These are phyloP conservation scores for Holotrichia oblita DNA, from an alignment of 1,140 invertebrate genomes.

Conservation along the genomic window DNA sequence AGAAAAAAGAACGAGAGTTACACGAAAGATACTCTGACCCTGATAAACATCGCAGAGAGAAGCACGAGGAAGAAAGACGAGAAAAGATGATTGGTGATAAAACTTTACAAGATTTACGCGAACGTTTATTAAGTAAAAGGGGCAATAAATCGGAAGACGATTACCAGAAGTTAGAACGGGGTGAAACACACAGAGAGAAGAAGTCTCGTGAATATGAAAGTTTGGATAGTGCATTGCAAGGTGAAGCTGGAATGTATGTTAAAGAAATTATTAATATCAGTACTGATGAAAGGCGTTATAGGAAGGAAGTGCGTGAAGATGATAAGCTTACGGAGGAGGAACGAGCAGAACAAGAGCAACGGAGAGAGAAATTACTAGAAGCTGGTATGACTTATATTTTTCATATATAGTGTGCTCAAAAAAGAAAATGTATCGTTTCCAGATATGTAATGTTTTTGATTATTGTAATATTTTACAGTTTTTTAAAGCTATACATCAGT, in stretches of 20 bases:
- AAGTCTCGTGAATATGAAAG: slow-evolving; percentile 57
- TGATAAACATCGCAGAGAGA: slow-evolving; percentile 63
- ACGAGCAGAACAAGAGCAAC: slow-evolving; percentile 67
- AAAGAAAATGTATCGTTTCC: too few relatives aligned
- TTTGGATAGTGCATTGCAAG: slow-evolving; percentile 59
- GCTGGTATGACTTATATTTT: slow-evolving; percentile 61
- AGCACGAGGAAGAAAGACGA: slow-evolving; percentile 69
- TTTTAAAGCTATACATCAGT: too few relatives aligned
- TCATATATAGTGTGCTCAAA: too few relatives aligned
- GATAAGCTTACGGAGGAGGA: slow-evolving; percentile 61
- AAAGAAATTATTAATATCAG: slow-evolving; percentile 63
- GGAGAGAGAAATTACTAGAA: slow-evolving; percentile 70
- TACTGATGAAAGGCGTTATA: slow-evolving; percentile 59
- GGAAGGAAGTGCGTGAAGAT: slow-evolving; percentile 62
- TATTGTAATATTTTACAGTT: neutral
- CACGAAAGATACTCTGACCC: slow-evolving; percentile 55
- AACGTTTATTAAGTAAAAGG: slow-evolving; percentile 72
- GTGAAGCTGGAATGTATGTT: slow-evolving; percentile 64
- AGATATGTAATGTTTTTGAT: neutral
- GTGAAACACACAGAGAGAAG: slow-evolving; percentile 62
- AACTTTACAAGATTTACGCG: slow-evolving; percentile 78
- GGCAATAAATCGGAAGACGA: slow-evolving; percentile 64
- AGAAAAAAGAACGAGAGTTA: slow-evolving; percentile 59
- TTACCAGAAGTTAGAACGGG: slow-evolving; percentile 64
- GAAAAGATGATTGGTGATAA: slow-evolving; percentile 65